phyloP scores from a whole-genome alignment of 2,113 vertebrate species.

The Morone chrysops region DNA sequence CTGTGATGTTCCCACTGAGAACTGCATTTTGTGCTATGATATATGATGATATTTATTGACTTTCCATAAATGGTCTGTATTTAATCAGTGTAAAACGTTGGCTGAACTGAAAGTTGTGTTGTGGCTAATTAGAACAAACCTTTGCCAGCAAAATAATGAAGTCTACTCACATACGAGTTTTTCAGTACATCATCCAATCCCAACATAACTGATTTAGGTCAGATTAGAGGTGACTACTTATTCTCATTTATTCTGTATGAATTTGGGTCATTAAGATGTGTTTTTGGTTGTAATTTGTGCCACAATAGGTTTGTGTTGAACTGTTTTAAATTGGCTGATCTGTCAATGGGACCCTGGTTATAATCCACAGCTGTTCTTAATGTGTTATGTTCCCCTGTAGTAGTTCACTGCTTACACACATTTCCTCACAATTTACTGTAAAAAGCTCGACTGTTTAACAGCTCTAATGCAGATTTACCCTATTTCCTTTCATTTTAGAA shows the following conservation, averaged over 20 bases:
- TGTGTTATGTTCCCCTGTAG: no score
- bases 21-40: no score
- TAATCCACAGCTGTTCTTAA: not conserved
- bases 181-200: not conserved
- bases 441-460: not conserved
- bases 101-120: not conserved
- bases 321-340: constrained; percentile 1
- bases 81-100: not conserved
- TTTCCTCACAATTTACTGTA: not conserved
- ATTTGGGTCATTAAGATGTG: not conserved
- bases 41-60: not conserved
- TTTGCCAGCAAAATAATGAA: constrained; percentile 9
- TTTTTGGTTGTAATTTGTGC: not conserved
- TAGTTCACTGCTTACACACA: not conserved
- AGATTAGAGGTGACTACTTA: not conserved
- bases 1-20: not conserved
- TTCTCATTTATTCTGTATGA: not conserved
- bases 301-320: not conserved
- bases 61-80: not conserved
- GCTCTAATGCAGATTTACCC: not conserved
- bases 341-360: constrained; percentile 1
- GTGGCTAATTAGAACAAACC: not conserved
- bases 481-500: not conserved
- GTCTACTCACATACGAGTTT: not conserved
- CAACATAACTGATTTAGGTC: not conserved